Conservation (phyloP, 2,797 vertebrate genomes). For the Sebastes glaucus region DNA sequence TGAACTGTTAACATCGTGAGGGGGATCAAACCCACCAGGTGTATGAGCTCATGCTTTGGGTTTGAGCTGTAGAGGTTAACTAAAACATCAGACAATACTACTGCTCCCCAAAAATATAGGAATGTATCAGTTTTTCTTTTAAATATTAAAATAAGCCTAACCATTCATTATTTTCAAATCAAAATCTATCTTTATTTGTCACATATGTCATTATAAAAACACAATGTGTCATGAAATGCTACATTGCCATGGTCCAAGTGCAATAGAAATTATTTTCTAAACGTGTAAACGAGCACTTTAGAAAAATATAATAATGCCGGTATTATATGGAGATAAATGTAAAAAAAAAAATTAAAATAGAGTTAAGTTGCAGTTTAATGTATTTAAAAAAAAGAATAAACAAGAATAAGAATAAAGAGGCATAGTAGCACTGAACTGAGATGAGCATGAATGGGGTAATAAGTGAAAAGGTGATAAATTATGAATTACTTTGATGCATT, state of each 20-base stretch:
- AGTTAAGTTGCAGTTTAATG: neutral
- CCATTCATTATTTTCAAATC: neutral
- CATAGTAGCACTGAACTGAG: neutral
- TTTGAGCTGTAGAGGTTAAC: neutral
- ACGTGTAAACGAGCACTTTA: neutral
- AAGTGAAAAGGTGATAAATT: rapidly evolving
- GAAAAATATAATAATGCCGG: neutral
- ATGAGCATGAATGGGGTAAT: neutral
- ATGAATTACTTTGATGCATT: too few species aligned
- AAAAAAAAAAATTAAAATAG: neutral
- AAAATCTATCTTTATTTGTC: neutral
- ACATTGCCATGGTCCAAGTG: neutral
- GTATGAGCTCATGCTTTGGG: slow-evolving; percentile 6
- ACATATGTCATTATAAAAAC: neutral
- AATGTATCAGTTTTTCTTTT: neutral
- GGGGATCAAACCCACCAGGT: slow-evolving; percentile 23
- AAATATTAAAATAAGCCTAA: neutral
- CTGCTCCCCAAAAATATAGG: too few species aligned
- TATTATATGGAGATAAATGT: neutral
- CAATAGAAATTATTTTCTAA: neutral
- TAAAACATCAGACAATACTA: neutral
- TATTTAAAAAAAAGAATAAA: neutral
- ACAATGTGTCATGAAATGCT: neutral
- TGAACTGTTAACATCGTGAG: slow-evolving; percentile 24
- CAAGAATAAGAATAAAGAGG: neutral